These are phyloP conservation scores for Pharmacophagus antenor DNA, from an alignment of 2,888 invertebrate species.

Conservation along the genomic window DNA sequence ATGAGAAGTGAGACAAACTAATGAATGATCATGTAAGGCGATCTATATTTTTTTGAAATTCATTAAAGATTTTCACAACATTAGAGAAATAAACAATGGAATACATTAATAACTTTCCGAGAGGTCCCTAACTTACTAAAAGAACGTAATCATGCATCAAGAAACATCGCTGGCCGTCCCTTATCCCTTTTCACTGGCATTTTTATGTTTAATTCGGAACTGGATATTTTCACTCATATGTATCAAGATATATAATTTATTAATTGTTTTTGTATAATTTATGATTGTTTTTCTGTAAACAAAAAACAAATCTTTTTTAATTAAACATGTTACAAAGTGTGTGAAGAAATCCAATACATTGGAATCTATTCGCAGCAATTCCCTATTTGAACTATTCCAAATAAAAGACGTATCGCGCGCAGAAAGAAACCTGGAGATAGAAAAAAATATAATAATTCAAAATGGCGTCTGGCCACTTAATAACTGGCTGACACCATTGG, in stretches of 20 bases:
- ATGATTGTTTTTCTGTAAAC: neutral
- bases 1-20: no score
- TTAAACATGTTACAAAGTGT: no score
- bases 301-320: neutral
- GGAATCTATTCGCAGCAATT: slow-evolving; percentile 66
- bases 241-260: no score
- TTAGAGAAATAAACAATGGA: slow-evolving; percentile 23
- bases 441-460: slow-evolving; percentile 79
- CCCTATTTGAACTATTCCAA: slow-evolving; percentile 70
- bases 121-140: slow-evolving; percentile 38
- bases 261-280: no score
- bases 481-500: slow-evolving; percentile 82
- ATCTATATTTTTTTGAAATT: slow-evolving; percentile 3
- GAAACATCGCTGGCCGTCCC: slow-evolving; percentile 50
- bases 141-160: slow-evolving; percentile 59
- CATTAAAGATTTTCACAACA: slow-evolving; percentile 26
- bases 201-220: slow-evolving; percentile 10
- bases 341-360: slow-evolving; percentile 41
- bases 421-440: slow-evolving; percentile 70
- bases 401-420: slow-evolving; percentile 73
- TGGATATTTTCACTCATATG: no score
- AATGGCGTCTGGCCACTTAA: slow-evolving; percentile 82
- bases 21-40: neutral
- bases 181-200: slow-evolving; percentile 41
- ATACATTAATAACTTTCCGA: slow-evolving; percentile 27